These are phyloP conservation scores for Fringilla coelebs DNA, from an alignment of 2,797 vertebrate genomes.

Conservation along the genomic window DNA sequence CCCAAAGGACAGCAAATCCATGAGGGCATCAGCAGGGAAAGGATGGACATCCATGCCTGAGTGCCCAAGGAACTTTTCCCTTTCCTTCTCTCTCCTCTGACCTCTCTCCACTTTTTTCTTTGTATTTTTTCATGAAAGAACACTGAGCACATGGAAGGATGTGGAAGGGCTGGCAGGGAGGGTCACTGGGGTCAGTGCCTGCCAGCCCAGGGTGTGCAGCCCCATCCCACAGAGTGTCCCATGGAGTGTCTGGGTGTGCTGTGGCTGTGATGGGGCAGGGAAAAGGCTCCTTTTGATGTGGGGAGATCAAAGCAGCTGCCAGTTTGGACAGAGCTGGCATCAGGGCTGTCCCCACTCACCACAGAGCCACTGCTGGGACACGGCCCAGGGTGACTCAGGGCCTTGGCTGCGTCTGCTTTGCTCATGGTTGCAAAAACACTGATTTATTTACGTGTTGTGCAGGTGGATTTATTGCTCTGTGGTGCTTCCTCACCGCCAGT, in stretches of 20 bases:
- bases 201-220: accelerated
- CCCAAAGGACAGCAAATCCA: neutral
- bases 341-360: neutral
- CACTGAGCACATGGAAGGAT: neutral
- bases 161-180: accelerated
- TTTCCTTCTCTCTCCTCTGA: neutral
- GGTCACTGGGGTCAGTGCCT: neutral
- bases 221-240: accelerated
- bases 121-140: neutral
- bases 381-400: neutral
- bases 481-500: neutral
- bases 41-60: neutral
- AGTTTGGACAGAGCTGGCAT: neutral
- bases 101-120: neutral
- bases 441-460: neutral
- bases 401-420: neutral
- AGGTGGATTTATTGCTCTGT: neutral
- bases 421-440: neutral
- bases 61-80: accelerated
- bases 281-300: neutral
- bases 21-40: neutral
- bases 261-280: accelerated
- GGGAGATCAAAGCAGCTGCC: neutral
- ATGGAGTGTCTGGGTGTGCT: neutral
- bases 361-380: neutral